These are phyloP conservation scores for Tanypteryx hageni DNA, from an alignment of 2,888 invertebrate species.

Conservation along the genomic window DNA sequence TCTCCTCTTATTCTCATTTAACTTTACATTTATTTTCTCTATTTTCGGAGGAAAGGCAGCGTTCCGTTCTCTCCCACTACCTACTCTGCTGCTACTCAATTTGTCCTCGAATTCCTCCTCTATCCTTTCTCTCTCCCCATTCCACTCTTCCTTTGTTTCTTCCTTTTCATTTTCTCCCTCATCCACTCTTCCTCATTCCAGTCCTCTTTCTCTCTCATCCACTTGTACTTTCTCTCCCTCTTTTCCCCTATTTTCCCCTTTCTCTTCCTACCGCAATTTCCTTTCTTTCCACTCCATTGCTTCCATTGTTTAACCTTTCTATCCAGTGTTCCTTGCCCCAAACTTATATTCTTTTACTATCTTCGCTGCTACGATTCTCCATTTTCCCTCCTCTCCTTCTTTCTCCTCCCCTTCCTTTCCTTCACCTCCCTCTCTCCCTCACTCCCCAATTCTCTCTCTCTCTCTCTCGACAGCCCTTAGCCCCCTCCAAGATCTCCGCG, in stretches of 20 bases:
- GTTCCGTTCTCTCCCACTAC: too few relatives aligned
- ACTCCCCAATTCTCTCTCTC: conserved; percentile 11
- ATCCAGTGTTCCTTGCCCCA: not conserved
- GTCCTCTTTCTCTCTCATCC: not conserved
- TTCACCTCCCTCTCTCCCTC: not conserved
- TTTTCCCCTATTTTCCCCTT: too few relatives aligned
- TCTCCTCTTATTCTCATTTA: not conserved
- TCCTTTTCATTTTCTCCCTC: not conserved
- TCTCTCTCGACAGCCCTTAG: not conserved
- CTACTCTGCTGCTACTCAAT: not conserved
- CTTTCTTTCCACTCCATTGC: not conserved
- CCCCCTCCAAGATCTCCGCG: conserved; percentile 22
- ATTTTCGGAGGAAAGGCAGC: too few relatives aligned
- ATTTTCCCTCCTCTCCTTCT: not conserved
- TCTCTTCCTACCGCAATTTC: not conserved
- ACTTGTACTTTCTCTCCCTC: not conserved
- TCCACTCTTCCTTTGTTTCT: too few relatives aligned
- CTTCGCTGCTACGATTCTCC: not conserved
- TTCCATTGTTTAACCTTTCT: conserved; percentile 30
- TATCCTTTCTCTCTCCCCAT: not conserved
- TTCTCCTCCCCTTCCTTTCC: not conserved
- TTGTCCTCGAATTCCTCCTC: not conserved
- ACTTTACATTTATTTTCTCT: not conserved
- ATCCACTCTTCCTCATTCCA: not conserved
- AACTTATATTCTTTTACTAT: not conserved